Evolutionary conservation across 2,888 invertebrate genomes (phyloP).

Genomic region (Caradrina kadenii): DNA sequence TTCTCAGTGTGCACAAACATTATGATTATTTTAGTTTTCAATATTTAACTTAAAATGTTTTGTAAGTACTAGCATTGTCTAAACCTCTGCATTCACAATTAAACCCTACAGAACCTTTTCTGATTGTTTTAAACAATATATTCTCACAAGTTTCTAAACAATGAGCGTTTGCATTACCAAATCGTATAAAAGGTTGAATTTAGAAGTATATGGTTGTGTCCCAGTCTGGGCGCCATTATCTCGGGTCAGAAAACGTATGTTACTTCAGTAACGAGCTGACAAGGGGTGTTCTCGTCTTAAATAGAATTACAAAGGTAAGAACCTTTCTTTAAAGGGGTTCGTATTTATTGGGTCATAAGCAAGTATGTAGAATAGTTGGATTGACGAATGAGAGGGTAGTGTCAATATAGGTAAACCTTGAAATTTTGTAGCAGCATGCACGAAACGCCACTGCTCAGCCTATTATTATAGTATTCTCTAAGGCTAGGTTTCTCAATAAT

Average conservation of each 20-base stretch:
- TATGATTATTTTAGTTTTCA: not conserved
- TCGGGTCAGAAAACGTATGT: slow-evolving; percentile 30
- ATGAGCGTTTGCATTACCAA: slow-evolving; percentile 17
- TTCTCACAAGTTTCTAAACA: slow-evolving; percentile 9
- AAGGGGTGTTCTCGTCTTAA: slow-evolving; percentile 23
- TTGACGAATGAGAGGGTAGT: not conserved
- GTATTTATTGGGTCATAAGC: slow-evolving; percentile 27
- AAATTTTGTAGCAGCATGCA: not conserved
- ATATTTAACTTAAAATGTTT: not conserved
- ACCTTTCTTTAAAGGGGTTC: slow-evolving; percentile 27
- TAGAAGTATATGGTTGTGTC: slow-evolving; percentile 23
- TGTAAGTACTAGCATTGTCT: too few species aligned
- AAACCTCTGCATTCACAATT: not conserved
- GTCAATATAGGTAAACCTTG: not conserved
- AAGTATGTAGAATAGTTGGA: not conserved
- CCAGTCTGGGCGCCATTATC: slow-evolving; percentile 57
- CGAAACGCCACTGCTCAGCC: too few species aligned
- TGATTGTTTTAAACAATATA: not conserved
- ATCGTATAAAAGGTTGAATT: slow-evolving; percentile 31
- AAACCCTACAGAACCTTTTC: not conserved
- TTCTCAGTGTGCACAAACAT: not conserved
- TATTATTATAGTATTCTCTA: too few species aligned
- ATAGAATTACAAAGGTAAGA: slow-evolving; percentile 50
- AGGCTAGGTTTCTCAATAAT: too few species aligned
- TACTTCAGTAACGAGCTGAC: slow-evolving; percentile 31